Base-by-base conservation (phyloP, 23 tunicate species). In the Clavelina lepadiformis region DNA sequence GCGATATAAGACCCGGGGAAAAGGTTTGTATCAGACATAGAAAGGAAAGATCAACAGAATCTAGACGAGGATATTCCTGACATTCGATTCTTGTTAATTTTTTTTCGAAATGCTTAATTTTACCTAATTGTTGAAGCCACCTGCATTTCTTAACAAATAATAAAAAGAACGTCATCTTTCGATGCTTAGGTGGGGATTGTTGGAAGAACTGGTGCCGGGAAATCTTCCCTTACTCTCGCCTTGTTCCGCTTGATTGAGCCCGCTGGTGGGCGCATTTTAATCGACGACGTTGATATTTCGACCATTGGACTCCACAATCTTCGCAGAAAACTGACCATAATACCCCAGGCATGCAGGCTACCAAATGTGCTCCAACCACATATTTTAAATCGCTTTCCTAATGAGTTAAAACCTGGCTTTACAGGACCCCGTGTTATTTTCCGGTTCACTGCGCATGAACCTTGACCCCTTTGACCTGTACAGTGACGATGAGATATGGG, bases 141-240 rank as follows among this genome's bases (percentile, higher is more conserved):
- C 49, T 41, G 49, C 49, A 41, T 41, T 8, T 8, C 11, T 41
- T 41, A 8, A 41, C 49, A 41, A 41, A 11, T n/a, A n/a, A n/a
- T n/a, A n/a, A n/a, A n/a, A n/a, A n/a, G n/a, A n/a, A n/a, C n/a
- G 19, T 7, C 22, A 60, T 60, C 49, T 26, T 65, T 65, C 13
- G 15, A 41, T 13, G 21, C 33, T 38, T 26, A 88, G 82, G 71
- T 81, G 28, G 88, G 96, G 33, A 81, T 88, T 54, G 82, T 74
- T 37, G 96, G 96, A 11, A 72, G 96, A 27, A 88, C 94, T 0
- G 94, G 96, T 31, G 96, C 96, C 19, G 96, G 96, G 31, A 88
- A 88, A 75, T 79, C 88, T 15, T 80, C 88, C 20, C 58, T 88
- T 5, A 88, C 96, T 2, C 51, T 81, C 37, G 82, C 96, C 3